Evolutionary conservation across 2,797 vertebrate species (phyloP).

Genomic region (Synanceia verrucosa): DNA sequence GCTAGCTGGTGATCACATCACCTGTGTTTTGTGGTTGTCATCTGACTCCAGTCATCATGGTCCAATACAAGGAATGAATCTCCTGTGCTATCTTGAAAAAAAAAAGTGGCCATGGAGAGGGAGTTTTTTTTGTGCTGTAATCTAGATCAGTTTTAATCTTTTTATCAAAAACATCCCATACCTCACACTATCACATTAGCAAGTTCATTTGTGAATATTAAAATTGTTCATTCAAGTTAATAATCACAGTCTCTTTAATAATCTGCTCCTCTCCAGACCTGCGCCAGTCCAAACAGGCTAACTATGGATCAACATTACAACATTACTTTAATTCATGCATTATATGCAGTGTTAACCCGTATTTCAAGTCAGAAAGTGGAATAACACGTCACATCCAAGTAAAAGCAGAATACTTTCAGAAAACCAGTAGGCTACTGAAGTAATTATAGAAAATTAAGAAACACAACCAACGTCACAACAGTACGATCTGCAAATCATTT

Average conservation of each 20-base stretch:
- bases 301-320: not conserved
- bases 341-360: not conserved
- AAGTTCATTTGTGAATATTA: not conserved
- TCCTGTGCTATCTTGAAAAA: not conserved
- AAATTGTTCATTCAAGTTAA: not conserved
- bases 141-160: not conserved
- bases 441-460: conserved; percentile 6
- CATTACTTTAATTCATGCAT: not conserved
- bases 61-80: conserved; percentile 11
- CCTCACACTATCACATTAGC: not conserved
- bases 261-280: not conserved
- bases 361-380: not conserved
- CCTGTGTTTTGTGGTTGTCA: conserved; percentile 55
- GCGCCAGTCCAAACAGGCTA: not conserved
- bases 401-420: not conserved
- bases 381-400: not conserved
- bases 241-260: not conserved
- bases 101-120: not conserved
- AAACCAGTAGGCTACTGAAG: not conserved
- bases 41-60: conserved; percentile 40
- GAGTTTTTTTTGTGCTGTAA: not conserved
- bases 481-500: conserved; percentile 12
- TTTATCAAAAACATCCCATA: not conserved
- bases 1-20: conserved; percentile 60
- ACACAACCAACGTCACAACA: not conserved